Percentiles rank a stretch among this genome's conserved stretches.
Conservation (phyloP, 35 echinoderm and acorn worm species). For the Eucidaris tribuloides region DNA sequence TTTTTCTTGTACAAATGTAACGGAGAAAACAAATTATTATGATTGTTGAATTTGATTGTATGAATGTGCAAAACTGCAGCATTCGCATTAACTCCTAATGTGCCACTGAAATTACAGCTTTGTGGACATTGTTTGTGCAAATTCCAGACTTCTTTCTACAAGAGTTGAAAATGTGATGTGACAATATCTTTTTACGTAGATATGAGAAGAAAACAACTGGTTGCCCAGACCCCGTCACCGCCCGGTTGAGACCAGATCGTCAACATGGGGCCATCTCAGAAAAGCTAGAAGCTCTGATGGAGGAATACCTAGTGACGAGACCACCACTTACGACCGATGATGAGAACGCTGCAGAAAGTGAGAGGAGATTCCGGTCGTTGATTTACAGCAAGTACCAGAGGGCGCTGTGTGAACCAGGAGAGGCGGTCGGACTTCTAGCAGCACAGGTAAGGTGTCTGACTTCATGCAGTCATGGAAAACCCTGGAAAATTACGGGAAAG, state of each 20-base stretch:
- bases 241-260: conserved; percentile 71
- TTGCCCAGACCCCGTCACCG: conserved; percentile 84
- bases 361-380: conserved; percentile 45
- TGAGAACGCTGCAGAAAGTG: neutral
- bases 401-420: conserved; percentile 84
- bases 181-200: too few species aligned
- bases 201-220: conserved; percentile 55
- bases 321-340: neutral
- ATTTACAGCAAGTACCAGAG: conserved; percentile 79
- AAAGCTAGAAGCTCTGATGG: conserved; percentile 51
- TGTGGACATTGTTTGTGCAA: too few species aligned
- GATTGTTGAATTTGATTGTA: too few species aligned
- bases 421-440: conserved; percentile 90
- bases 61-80: too few species aligned
- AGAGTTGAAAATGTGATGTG: too few species aligned
- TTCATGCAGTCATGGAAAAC: too few species aligned
- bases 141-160: too few species aligned
- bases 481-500: too few species aligned
- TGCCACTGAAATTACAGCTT: too few species aligned
- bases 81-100: too few species aligned
- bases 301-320: conserved; percentile 55
- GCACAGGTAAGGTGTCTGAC: conserved; percentile 71
- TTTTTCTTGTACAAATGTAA: too few species aligned
- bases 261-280: conserved; percentile 92
- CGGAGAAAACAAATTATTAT: too few species aligned